Evolutionary conservation across 2,797 vertebrate genomes (phyloP).

Genomic region (Neosalanx taihuensis): DNA sequence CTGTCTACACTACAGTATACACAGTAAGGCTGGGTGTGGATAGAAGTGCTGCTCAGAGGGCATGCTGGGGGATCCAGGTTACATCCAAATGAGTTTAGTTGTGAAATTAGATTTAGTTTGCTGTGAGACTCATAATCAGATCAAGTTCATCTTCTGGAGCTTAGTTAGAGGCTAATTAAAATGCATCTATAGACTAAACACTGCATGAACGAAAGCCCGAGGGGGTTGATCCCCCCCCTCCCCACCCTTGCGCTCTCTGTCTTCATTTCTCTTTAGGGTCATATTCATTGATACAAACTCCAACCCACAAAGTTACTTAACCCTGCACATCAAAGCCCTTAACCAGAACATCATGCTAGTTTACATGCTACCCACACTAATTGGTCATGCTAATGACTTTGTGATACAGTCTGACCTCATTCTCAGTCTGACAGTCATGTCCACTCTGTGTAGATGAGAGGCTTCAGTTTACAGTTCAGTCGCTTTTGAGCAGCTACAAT

Average conservation of each 20-base stretch:
- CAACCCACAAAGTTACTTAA: slow-evolving; percentile 40
- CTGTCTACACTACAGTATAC: slow-evolving; percentile 28
- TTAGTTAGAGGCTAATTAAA: slow-evolving; percentile 74
- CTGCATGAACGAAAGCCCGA: slow-evolving; percentile 41
- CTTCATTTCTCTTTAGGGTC: background rate
- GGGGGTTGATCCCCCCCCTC: slow-evolving; percentile 29
- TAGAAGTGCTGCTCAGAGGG: slow-evolving; percentile 58
- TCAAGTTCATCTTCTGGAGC: slow-evolving; percentile 67
- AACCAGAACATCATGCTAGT: slow-evolving; percentile 27
- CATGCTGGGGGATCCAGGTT: slow-evolving; percentile 43
- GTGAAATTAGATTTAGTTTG: slow-evolving; percentile 60
- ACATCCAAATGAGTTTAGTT: slow-evolving; percentile 57
- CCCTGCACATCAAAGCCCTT: slow-evolving; percentile 52
- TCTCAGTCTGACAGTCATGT: background rate
- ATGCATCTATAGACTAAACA: slow-evolving; percentile 39
- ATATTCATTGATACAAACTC: slow-evolving; percentile 19
- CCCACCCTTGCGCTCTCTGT: background rate
- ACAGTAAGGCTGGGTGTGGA: slow-evolving; percentile 36
- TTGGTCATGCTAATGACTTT: slow-evolving; percentile 38
- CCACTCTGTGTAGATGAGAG: too few species aligned
- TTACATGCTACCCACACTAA: slow-evolving; percentile 46
- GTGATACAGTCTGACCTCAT: slow-evolving; percentile 14
- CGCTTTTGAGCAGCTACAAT: too few species aligned
- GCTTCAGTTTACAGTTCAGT: too few species aligned
- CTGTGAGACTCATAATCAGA: slow-evolving; percentile 66